Base-by-base conservation (phyloP, 2,888 invertebrate species). In the Cephus runcator region DNA sequence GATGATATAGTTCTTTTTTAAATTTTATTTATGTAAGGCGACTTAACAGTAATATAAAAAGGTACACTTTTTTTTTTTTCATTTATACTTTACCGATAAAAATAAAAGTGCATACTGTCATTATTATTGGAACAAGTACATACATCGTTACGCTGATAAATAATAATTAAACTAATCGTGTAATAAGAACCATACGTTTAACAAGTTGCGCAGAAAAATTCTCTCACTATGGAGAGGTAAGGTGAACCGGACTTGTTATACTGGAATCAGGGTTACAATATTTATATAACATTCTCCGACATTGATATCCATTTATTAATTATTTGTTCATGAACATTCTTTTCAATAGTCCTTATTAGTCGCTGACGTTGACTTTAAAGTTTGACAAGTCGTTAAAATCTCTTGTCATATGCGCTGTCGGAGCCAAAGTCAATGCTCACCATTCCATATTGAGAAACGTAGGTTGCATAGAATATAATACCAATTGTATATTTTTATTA, bases 1-100 rank as follows among this genome's bases (percentile, higher is more conserved):
- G 74, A 74, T 30, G 74, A 75, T 69, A 34, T 75, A 73, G 6
- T 4, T 74, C 71, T 81, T 86, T 83, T 85, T 83, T 84, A 86
- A 85, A 85, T 86, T 86, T 85, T 85, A 86, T 88, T 88, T 83
- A 86, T 85, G 84, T 88, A 88, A 86, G 86, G 85, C 86, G 87
- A 86, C 86, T 87, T 87, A 87, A 88, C 84, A 86, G 80, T 86
- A 86, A 88, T 87, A 86, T 86, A 86, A 88, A 88, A 88, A 87
- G 87, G 87, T 88, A 88, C 86, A 88, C 85, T 87, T 87, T 81
- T 80, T 83, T 81, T 80, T 83, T 35, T 4, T 33, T 80, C 81
- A 82, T 82, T 85, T 83, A 81, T 83, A 83, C 79, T 74, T 81
- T 86, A 85, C 85, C 23, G 86, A 87, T 88, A 87, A 84, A 86